Percentiles rank a stretch among this genome's conserved stretches.
These are phyloP conservation scores for Drosophila takahashii DNA, from an alignment of 1,140 invertebrate species.

Conservation along the genomic window DNA sequence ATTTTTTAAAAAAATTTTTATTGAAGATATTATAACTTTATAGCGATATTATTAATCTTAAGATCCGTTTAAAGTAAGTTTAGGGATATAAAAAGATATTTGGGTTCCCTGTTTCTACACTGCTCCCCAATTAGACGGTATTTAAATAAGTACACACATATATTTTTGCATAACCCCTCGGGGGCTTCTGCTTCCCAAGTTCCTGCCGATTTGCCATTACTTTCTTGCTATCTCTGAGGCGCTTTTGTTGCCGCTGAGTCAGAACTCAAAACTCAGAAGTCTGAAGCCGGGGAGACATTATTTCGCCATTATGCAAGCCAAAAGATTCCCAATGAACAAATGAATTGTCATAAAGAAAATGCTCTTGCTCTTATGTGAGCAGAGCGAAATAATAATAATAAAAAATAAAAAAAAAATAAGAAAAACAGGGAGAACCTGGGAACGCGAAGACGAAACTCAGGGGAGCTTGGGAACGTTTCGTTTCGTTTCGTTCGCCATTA, in stretches of 20 bases:
- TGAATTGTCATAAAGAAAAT: conserved; percentile 47
- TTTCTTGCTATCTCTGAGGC: conserved; percentile 1
- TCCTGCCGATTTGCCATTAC: conserved; percentile 22
- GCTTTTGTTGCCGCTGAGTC: conserved; percentile 13
- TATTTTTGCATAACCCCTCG: conserved; percentile 10
- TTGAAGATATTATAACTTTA: too few species aligned
- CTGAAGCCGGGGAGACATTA: conserved; percentile 10
- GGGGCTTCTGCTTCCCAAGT: neutral
- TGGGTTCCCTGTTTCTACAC: too few species aligned
- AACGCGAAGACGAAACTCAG: conserved; percentile 2
- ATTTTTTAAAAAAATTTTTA: too few species aligned
- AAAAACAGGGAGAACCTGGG: conserved; percentile 1
- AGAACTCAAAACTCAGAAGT: conserved; percentile 9
- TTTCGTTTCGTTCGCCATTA: conserved; percentile 21
- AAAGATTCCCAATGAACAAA: conserved; percentile 47
- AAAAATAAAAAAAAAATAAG: too few species aligned
- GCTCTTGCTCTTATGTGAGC: conserved; percentile 42
- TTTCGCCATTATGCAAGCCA: conserved; percentile 49
- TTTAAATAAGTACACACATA: neutral
- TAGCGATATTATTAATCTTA: too few species aligned
- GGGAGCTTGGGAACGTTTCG: conserved; percentile 37
- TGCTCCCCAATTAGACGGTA: too few species aligned
- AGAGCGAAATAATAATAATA: neutral
- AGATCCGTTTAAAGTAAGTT: too few species aligned
- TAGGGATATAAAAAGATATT: too few species aligned